Conservation (phyloP, 2,113 vertebrate species). For the Muscicapa adusta region DNA sequence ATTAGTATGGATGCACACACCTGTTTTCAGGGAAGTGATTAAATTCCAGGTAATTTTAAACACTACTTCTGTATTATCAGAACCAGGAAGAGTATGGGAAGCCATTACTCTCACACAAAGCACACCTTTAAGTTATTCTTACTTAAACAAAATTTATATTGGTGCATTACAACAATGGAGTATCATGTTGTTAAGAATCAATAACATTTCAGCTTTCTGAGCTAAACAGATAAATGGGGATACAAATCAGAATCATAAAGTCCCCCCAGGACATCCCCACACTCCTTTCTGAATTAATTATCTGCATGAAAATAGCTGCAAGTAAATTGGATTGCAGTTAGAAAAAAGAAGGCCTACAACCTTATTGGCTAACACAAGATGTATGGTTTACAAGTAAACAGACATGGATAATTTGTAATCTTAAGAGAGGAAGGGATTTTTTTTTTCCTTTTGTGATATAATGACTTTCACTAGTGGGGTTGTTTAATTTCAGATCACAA, state of each 20-base stretch:
- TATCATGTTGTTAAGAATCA: background rate
- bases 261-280: too few species aligned
- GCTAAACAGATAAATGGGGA: too few species aligned
- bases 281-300: background rate
- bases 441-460: background rate
- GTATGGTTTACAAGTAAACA: background rate
- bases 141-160: background rate
- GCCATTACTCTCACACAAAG: background rate
- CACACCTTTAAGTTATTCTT: background rate
- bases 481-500: background rate
- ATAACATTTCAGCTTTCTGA: background rate
- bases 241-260: too few species aligned
- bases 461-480: background rate
- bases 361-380: background rate
- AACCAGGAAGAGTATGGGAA: background rate
- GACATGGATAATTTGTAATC: background rate
- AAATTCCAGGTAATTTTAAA: background rate
- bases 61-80: background rate
- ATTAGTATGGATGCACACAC: background rate
- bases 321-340: background rate
- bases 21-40: background rate
- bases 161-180: background rate
- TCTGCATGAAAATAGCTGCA: background rate
- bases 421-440: background rate
- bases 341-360: background rate